These are phyloP conservation scores for Spodoptera picta DNA, from an alignment of 2,888 invertebrate species.

Conservation along the genomic window DNA sequence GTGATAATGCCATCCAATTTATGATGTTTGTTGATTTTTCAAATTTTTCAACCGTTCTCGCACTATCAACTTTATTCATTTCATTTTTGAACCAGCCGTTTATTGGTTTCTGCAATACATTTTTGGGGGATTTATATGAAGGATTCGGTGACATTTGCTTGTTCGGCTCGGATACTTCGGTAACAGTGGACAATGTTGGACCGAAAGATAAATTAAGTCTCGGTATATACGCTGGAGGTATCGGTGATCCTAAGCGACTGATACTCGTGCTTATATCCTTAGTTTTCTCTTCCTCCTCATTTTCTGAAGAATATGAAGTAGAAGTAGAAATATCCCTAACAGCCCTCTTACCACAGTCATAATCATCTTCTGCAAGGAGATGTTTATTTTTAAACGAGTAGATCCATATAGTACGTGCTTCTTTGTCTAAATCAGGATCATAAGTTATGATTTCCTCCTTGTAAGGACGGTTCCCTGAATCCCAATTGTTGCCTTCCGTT, in stretches of 20 bases:
- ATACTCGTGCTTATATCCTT: constrained; percentile 42
- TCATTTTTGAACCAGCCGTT: constrained; percentile 69
- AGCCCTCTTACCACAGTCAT: constrained; percentile 62
- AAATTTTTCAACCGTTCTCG: constrained; percentile 29
- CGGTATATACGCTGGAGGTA: constrained; percentile 70
- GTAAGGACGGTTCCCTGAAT: constrained; percentile 50
- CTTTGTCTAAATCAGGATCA: constrained; percentile 57
- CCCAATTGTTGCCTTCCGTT: constrained; percentile 44
- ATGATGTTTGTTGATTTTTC: constrained; percentile 60
- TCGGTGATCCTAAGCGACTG: constrained; percentile 69
- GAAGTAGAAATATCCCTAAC: constrained; percentile 59
- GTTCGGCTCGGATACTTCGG: constrained; percentile 75
- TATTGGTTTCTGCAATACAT: constrained; percentile 52
- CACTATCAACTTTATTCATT: constrained; percentile 28
- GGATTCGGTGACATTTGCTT: constrained; percentile 52
- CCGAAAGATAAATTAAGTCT: constrained; percentile 70
- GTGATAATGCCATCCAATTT: constrained; percentile 74
- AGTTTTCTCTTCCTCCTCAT: constrained; percentile 52
- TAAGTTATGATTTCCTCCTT: constrained; percentile 60
- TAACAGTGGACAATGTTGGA: constrained; percentile 76
- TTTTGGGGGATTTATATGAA: constrained; percentile 47
- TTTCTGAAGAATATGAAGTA: constrained; percentile 61
- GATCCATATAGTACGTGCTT: constrained; percentile 75
- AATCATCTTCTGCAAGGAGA: constrained; percentile 66
- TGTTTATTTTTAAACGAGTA: constrained; percentile 78